phyloP scores from a whole-genome alignment of 2,113 vertebrate genomes.

The Felis chaus region DNA sequence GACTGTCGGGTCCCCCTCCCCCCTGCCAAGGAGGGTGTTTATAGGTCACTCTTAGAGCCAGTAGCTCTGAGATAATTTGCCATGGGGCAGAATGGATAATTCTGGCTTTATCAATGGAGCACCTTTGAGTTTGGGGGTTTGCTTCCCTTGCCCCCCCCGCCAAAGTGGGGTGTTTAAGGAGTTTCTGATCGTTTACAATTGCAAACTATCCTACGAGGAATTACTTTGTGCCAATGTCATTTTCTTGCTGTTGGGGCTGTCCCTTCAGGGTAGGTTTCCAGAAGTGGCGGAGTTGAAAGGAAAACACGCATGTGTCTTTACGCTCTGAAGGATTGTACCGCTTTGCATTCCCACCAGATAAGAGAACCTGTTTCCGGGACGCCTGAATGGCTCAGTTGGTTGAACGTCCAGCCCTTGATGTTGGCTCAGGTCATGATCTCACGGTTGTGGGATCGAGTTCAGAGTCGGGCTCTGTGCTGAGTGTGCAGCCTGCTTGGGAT shows the following conservation, averaged over 20 bases:
- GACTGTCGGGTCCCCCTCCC: not conserved
- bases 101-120: not conserved
- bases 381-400: no score
- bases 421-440: no score
- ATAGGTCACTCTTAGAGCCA: not conserved
- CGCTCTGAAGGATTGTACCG: no score
- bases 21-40: not conserved
- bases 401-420: no score
- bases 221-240: not conserved
- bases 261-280: not conserved
- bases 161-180: no score
- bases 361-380: not conserved
- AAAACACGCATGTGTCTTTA: fast-evolving
- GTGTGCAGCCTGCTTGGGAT: no score
- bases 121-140: not conserved
- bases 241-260: not conserved
- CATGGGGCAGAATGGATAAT: not conserved
- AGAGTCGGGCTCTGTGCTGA: no score
- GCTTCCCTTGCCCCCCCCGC: not conserved
- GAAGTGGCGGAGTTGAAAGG: not conserved
- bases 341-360: not conserved
- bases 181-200: not conserved
- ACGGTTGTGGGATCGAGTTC: no score
- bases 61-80: no score
- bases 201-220: no score